Percentiles rank a stretch among this genome's conserved stretches.
These are phyloP conservation scores for Watsonalla cultraria DNA, from an alignment of 2,888 invertebrate genomes.

Conservation along the genomic window DNA sequence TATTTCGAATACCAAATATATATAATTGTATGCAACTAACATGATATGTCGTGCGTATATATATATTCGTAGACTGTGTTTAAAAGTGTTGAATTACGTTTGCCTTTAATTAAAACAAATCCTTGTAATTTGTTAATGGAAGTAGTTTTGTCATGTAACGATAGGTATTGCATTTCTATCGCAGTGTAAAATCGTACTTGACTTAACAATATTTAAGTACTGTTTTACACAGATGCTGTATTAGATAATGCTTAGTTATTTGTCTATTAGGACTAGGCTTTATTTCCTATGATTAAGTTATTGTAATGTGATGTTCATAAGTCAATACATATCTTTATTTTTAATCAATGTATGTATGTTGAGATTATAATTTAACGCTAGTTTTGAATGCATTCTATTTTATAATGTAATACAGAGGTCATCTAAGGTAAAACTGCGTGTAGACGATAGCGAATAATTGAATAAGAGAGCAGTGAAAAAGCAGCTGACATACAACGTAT, in stretches of 20 bases:
- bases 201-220: slow-evolving; percentile 44
- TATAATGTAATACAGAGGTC: background rate
- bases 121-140: slow-evolving; percentile 9
- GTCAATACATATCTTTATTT: slow-evolving; percentile 10
- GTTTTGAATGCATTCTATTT: slow-evolving; percentile 11
- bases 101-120: slow-evolving; percentile 1
- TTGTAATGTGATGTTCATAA: slow-evolving; percentile 7
- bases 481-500: too few species aligned
- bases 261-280: too few species aligned
- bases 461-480: too few species aligned
- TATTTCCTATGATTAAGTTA: background rate
- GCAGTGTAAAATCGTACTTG: slow-evolving; percentile 48
- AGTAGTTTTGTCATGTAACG: slow-evolving; percentile 28
- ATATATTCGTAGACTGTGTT: slow-evolving; percentile 9
- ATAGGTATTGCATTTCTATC: slow-evolving; percentile 12
- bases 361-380: slow-evolving; percentile 2
- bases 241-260: slow-evolving; percentile 7
- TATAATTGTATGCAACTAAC: slow-evolving; percentile 16
- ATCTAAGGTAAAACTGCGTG: too few species aligned
- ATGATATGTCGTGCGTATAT: background rate
- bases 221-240: slow-evolving; percentile 33
- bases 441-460: too few species aligned
- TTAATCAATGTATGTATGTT: slow-evolving; percentile 4
- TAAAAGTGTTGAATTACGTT: slow-evolving; percentile 11
- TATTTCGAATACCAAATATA: slow-evolving; percentile 30